Percentiles rank a stretch among this genome's conserved stretches.
Evolutionary conservation across 2,113 vertebrate species (phyloP).

Genomic region (Carettochelys insculpta): DNA sequence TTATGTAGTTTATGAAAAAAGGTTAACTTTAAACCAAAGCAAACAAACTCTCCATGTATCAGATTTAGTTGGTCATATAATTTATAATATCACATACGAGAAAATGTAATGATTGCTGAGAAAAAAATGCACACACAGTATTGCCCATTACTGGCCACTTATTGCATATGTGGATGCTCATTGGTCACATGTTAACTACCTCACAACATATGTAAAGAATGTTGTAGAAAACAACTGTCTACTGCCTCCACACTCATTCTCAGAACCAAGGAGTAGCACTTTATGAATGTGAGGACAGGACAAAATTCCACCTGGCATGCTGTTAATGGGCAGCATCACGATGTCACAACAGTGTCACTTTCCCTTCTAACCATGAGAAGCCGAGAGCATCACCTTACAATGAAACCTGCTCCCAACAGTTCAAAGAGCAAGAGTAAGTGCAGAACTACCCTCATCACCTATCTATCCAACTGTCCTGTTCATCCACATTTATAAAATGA

Average conservation of each 20-base stretch:
- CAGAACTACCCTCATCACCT: conserved; percentile 61
- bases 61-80: background rate
- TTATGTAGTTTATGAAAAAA: background rate
- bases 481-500: conserved; percentile 62
- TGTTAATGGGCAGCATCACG: conserved; percentile 71
- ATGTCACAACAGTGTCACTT: conserved; percentile 69
- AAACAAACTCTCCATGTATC: background rate
- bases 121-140: background rate
- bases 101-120: background rate
- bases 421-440: conserved; percentile 61
- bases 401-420: conserved; percentile 51
- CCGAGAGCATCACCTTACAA: conserved; percentile 65
- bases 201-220: conserved; percentile 38
- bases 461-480: conserved; percentile 47
- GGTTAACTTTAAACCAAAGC: background rate
- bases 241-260: conserved; percentile 45
- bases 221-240: conserved; percentile 58
- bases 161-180: background rate
- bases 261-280: conserved; percentile 50
- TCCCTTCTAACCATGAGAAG: conserved; percentile 49
- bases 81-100: background rate
- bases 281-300: conserved; percentile 73
- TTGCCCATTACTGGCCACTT: background rate
- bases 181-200: conserved; percentile 53
- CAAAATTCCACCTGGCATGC: conserved; percentile 75